phyloP scores from a whole-genome alignment of 64 coral and sea anemone species.

The Montipora sp. region DNA sequence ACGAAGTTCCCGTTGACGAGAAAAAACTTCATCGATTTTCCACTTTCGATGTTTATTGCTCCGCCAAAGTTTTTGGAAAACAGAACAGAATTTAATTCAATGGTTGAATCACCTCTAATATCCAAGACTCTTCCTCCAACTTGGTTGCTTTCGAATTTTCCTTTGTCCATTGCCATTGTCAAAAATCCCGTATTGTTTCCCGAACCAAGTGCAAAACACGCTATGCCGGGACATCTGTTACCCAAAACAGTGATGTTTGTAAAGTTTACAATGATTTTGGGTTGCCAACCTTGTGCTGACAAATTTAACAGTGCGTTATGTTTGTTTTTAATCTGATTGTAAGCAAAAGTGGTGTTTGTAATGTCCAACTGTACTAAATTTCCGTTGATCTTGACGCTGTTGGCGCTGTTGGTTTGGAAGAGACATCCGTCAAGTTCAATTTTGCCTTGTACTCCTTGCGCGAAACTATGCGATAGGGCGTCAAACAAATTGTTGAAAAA shows the following conservation, averaged over 20 bases:
- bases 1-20: not conserved
- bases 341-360: not conserved
- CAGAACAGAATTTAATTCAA: not conserved
- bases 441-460: not conserved
- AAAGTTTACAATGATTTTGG: not conserved
- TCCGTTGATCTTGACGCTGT: not conserved
- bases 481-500: not conserved
- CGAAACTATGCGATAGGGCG: not conserved
- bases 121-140: not conserved
- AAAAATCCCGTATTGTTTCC: not conserved
- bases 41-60: not conserved
- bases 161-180: not conserved
- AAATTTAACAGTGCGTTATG: not conserved
- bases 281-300: not conserved
- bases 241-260: not conserved
- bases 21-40: not conserved
- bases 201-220: slow-evolving; percentile 1
- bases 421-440: not conserved
- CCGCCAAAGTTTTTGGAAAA: not conserved
- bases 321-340: not conserved
- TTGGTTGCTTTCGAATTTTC: not conserved
- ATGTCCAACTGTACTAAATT: not conserved
- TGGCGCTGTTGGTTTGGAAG: not conserved
- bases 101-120: not conserved
- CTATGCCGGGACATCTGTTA: not conserved